Evolutionary conservation across 1,140 invertebrate genomes (phyloP).

Genomic region (Anoplolepis gracilipes): DNA sequence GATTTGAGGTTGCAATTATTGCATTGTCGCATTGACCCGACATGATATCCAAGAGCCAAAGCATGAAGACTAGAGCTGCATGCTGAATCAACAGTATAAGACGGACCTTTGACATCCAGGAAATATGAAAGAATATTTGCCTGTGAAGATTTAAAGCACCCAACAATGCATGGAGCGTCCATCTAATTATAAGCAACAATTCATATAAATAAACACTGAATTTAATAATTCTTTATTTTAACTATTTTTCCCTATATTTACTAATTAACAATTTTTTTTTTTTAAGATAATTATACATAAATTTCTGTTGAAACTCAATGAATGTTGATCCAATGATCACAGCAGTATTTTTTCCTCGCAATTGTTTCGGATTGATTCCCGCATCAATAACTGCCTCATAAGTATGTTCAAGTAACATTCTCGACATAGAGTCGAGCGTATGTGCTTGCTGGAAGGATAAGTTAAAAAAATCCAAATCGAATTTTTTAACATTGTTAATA

Average conservation of each 20-base stretch:
- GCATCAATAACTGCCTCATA: conserved; percentile 96
- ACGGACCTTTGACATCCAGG: neutral
- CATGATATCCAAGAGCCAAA: neutral
- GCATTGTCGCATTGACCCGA: neutral
- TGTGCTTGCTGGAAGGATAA: conserved; percentile 91
- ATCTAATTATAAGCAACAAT: neutral
- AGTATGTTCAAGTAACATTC: conserved; percentile 93
- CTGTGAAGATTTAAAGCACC: neutral
- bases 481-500: conserved; percentile 92
- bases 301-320: conserved; percentile 90
- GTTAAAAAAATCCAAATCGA: conserved; percentile 93
- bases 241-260: neutral
- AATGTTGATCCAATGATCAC: conserved; percentile 92
- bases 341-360: conserved; percentile 91
- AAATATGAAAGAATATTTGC: neutral
- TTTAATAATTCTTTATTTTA: neutral
- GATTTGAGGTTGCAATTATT: neutral
- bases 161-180: neutral
- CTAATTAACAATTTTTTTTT: neutral
- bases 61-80: neutral
- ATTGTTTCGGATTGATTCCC: conserved; percentile 86
- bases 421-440: conserved; percentile 79
- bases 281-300: conserved; percentile 88
- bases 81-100: neutral
- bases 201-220: neutral